Evolutionary conservation across 2,797 vertebrate genomes (phyloP).

Genomic region (Sternarchorhynchus goeldii): DNA sequence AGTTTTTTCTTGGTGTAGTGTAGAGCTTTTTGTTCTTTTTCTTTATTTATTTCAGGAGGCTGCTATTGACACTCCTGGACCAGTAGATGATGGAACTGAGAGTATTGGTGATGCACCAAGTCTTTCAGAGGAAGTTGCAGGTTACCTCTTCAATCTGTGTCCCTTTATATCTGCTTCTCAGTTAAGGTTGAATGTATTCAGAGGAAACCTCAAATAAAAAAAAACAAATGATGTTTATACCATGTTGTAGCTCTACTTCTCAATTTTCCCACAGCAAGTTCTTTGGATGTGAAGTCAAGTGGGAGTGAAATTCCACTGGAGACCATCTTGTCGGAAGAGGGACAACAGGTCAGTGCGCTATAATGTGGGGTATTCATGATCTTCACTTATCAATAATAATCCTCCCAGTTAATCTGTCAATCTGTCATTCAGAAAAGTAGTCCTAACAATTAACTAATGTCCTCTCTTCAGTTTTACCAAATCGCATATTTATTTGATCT

Average conservation of each 20-base stretch:
- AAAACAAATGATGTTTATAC: no score
- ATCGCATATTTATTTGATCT: no score
- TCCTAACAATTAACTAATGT: no score
- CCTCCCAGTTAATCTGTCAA: no score
- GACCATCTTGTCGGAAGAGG: slow-evolving; percentile 75
- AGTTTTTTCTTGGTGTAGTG: no score
- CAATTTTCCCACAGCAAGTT: slow-evolving; percentile 65
- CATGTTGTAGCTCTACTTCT: background rate
- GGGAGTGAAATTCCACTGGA: slow-evolving; percentile 64
- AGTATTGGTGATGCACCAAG: slow-evolving; percentile 76
- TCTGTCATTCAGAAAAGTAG: no score
- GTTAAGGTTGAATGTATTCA: background rate
- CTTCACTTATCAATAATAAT: no score
- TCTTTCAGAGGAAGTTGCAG: slow-evolving; percentile 77
- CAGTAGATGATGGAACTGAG: slow-evolving; percentile 76
- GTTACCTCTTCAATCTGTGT: slow-evolving; percentile 54
- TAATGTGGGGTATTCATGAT: background rate
- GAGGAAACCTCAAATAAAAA: background rate
- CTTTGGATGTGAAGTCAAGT: slow-evolving; percentile 64
- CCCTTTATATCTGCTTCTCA: background rate
- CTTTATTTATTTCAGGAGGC: slow-evolving; percentile 67
- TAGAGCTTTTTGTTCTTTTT: no score
- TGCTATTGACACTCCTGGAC: slow-evolving; percentile 70
- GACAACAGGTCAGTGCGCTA: slow-evolving; percentile 72
- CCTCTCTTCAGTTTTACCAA: no score